Conservation (phyloP, 2,113 vertebrate genomes). For the Salvelinus alpinus region DNA sequence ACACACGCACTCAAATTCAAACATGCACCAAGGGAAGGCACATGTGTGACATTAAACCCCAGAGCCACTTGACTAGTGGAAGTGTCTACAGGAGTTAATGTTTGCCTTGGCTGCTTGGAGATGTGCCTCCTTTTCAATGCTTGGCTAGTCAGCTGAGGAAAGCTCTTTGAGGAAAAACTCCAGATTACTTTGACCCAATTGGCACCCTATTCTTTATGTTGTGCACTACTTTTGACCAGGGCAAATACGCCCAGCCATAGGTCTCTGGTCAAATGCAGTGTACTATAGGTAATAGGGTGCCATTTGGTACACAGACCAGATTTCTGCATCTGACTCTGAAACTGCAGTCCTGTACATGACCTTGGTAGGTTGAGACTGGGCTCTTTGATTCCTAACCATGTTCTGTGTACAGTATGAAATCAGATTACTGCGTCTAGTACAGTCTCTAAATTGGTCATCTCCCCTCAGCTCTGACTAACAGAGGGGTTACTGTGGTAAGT, state of each 20-base stretch:
- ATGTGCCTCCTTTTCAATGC: constrained; percentile 27
- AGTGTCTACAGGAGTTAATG: constrained; percentile 62
- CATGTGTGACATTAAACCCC: constrained; percentile 18
- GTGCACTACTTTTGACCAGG: too few relatives aligned
- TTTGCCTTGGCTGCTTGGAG: constrained; percentile 52
- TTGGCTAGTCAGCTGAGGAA: constrained; percentile 60
- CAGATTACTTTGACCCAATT: neutral
- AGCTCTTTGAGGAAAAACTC: constrained; percentile 2
- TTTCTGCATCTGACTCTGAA: too few relatives aligned
- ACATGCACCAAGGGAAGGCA: constrained; percentile 21
- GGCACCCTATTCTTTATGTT: too few relatives aligned
- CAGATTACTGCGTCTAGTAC: neutral
- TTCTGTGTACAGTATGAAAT: constrained; percentile 18
- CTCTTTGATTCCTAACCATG: constrained; percentile 34
- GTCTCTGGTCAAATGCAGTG: too few relatives aligned
- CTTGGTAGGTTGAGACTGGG: constrained; percentile 46
- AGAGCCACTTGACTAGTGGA: constrained; percentile 20
- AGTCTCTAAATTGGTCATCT: constrained; percentile 25
- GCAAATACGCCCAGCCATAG: too few relatives aligned
- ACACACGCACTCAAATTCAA: constrained; percentile 24
- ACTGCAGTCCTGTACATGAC: constrained; percentile 29
- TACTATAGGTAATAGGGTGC: too few relatives aligned
- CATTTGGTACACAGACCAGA: too few relatives aligned
- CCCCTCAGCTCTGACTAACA: constrained; percentile 19
- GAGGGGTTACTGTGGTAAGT: constrained; percentile 32